These are phyloP conservation scores for Nomada fucata DNA, from an alignment of 2,888 invertebrate genomes.

Conservation along the genomic window DNA sequence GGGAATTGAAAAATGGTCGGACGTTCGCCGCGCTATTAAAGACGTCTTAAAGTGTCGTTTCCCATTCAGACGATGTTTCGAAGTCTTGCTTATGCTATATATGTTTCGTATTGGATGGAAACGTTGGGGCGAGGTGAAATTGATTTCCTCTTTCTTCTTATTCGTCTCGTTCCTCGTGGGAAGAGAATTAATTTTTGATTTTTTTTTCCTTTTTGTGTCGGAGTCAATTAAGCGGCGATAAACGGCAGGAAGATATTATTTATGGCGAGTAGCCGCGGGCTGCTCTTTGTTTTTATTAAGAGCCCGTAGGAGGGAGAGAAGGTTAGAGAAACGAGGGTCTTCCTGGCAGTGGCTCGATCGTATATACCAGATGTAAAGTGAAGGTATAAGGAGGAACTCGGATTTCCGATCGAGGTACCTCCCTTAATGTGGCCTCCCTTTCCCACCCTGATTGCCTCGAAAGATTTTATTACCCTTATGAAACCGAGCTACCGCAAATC, in stretches of 20 bases:
- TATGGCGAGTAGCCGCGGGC: neutral
- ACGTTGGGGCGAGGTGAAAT: neutral
- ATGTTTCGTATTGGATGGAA: neutral
- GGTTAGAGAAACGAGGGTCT: constrained; percentile 59
- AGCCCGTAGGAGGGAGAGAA: constrained; percentile 60
- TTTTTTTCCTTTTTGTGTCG: too few species aligned
- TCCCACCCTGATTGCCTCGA: constrained; percentile 49
- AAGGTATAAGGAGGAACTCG: constrained; percentile 63
- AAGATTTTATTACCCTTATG: constrained; percentile 59
- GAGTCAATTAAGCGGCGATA: neutral
- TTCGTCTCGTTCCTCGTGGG: too few species aligned
- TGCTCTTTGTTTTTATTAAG: constrained; percentile 17
- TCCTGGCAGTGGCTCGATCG: constrained; percentile 53
- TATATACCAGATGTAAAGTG: constrained; percentile 65
- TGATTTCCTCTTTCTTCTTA: neutral
- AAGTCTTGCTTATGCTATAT: too few species aligned
- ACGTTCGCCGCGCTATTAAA: too few species aligned
- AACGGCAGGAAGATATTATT: neutral
- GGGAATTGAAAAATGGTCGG: too few species aligned
- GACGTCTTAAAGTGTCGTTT: neutral
- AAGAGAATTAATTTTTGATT: too few species aligned
- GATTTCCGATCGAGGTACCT: constrained; percentile 69
- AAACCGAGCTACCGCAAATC: constrained; percentile 58
- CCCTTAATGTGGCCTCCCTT: constrained; percentile 52
- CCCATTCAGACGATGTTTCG: neutral